Percentiles rank a stretch among this genome's conserved stretches.
Evolutionary conservation across 2,888 invertebrate genomes (phyloP).

Genomic region (Argyresthia goedartella): DNA sequence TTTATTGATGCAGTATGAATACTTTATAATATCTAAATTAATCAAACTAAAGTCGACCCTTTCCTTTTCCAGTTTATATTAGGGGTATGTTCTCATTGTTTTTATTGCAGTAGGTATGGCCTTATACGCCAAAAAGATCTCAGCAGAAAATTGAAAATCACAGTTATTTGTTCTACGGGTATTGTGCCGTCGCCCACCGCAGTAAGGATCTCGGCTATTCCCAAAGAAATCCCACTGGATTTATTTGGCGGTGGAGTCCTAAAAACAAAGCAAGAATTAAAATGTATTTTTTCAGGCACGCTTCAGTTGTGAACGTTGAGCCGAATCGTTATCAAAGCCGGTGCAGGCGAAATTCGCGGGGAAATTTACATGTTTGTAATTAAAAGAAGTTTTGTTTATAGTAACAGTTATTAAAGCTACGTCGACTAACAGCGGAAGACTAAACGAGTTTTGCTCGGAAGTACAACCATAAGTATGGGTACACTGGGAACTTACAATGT

Average conservation of each 20-base stretch:
- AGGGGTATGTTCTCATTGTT: too few species aligned
- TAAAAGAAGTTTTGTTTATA: slow-evolving; percentile 25
- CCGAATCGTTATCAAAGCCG: slow-evolving; percentile 33
- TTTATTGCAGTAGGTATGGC: too few species aligned
- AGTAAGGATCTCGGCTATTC: background rate
- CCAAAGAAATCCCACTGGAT: slow-evolving; percentile 2
- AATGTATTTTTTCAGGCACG: slow-evolving; percentile 27
- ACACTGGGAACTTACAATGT: too few species aligned
- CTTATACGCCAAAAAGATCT: background rate
- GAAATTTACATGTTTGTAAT: slow-evolving; percentile 32
- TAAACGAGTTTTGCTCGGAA: background rate
- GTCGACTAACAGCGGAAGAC: too few species aligned
- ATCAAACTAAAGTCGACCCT: too few species aligned
- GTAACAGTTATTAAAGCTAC: too few species aligned
- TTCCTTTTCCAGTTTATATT: too few species aligned
- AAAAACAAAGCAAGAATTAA: slow-evolving; percentile 28
- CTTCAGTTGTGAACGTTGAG: slow-evolving; percentile 18
- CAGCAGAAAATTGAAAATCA: slow-evolving; percentile 4
- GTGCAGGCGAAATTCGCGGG: slow-evolving; percentile 35
- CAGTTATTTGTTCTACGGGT: background rate
- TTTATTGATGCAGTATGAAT: too few species aligned
- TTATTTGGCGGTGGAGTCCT: background rate
- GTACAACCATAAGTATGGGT: background rate
- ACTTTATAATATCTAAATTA: too few species aligned
- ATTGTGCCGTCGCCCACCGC: background rate